Evolutionary conservation across 2,888 invertebrate species (phyloP).

Genomic region (Zaprionus bogoriensis): DNA sequence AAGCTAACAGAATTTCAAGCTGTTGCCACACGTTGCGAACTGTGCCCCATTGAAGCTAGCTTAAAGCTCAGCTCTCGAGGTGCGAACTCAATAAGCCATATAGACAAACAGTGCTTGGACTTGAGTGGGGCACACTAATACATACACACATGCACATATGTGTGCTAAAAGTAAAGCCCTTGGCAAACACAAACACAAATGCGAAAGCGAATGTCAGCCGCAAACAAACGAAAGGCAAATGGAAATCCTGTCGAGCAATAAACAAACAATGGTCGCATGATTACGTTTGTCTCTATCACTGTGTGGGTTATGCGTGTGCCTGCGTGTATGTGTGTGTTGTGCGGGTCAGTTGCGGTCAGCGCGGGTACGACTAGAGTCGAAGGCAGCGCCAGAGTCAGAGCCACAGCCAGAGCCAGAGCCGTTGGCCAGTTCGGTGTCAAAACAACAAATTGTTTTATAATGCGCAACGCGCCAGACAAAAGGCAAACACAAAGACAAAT

Average conservation of each 20-base stretch:
- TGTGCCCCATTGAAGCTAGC: not conserved
- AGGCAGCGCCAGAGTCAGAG: too few species aligned
- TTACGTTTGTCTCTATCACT: conserved; percentile 8
- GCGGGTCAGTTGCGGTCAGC: conserved; percentile 54
- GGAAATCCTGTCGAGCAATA: conserved; percentile 62
- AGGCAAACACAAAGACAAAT: conserved; percentile 35
- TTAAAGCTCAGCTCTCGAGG: conserved; percentile 7
- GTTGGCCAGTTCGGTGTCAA: conserved; percentile 69
- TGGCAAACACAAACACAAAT: conserved; percentile 38
- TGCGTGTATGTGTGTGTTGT: conserved; percentile 21
- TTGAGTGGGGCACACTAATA: not conserved
- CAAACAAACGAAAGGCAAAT: conserved; percentile 62
- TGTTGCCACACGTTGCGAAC: not conserved
- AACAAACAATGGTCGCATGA: conserved; percentile 54
- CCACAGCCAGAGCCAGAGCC: conserved; percentile 4
- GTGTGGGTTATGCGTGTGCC: not conserved
- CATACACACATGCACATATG: not conserved
- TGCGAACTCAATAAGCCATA: conserved; percentile 41
- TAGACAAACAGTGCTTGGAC: conserved; percentile 41
- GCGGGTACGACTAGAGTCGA: conserved; percentile 8
- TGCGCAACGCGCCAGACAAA: conserved; percentile 60
- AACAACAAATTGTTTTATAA: conserved; percentile 78
- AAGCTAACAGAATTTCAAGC: too few species aligned
- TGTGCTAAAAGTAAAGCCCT: conserved; percentile 44
- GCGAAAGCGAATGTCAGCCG: conserved; percentile 32